Percentiles rank a stretch among this genome's conserved stretches.
Conservation (phyloP, 1,140 invertebrate genomes). For the Panulirus ornatus region DNA sequence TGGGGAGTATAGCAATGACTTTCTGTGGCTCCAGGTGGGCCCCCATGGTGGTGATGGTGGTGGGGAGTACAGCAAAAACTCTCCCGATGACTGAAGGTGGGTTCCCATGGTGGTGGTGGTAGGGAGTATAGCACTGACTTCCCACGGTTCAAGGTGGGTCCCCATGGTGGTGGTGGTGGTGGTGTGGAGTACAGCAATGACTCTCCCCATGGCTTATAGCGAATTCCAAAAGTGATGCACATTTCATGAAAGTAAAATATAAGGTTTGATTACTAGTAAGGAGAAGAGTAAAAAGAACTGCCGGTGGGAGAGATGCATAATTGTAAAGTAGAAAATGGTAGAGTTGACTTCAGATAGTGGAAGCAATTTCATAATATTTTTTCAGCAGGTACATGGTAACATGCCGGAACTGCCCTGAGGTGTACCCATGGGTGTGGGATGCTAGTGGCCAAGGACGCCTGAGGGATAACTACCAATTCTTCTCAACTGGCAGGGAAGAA, state of each 20-base stretch:
- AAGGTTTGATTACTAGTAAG: background rate
- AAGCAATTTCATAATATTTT: background rate
- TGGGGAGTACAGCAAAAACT: too few species aligned
- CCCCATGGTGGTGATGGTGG: too few species aligned
- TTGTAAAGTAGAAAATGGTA: background rate
- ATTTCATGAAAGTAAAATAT: too few species aligned
- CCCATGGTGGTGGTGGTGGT: too few species aligned
- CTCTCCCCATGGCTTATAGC: constrained; percentile 51
- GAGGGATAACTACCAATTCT: constrained; percentile 54
- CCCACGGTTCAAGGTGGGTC: background rate
- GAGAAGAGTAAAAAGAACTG: background rate
- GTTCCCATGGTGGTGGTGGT: too few species aligned
- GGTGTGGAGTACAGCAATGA: too few species aligned
- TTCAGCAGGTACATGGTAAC: constrained; percentile 89
- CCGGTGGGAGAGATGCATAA: background rate
- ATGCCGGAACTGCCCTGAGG: constrained; percentile 90
- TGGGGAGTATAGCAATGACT: too few species aligned
- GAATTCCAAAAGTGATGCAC: background rate
- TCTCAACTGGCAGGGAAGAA: background rate
- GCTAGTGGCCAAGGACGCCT: constrained; percentile 58
- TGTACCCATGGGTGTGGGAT: constrained; percentile 86
- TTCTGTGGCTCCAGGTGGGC: background rate
- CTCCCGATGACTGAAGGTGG: constrained; percentile 58
- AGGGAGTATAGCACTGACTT: too few species aligned
- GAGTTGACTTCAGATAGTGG: background rate